A percentile compares a stretch with the other conserved stretches of the same genome.
These are phyloP conservation scores for Coecobrya sp. DNA, from an alignment of 2,888 invertebrate species.

Conservation along the genomic window DNA sequence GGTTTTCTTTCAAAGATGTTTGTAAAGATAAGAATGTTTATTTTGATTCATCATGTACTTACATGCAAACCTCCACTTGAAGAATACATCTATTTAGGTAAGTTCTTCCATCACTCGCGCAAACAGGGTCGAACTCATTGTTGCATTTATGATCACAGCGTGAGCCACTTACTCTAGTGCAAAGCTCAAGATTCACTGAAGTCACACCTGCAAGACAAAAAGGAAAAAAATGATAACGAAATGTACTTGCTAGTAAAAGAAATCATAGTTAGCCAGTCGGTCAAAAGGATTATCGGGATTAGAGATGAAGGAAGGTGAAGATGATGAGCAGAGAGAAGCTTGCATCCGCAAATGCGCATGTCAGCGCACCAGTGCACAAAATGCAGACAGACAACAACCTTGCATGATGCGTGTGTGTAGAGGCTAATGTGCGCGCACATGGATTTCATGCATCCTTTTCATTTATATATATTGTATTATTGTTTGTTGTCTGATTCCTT, in stretches of 20 bases:
- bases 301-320: neutral
- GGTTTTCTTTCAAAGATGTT: neutral
- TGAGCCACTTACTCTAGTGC: conserved; percentile 91
- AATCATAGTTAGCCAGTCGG: neutral
- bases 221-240: conserved; percentile 16
- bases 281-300: conserved; percentile 13
- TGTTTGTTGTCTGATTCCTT: conserved; percentile 15
- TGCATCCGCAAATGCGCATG: conserved; percentile 9
- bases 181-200: conserved; percentile 88
- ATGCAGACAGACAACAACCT: neutral
- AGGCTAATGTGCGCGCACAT: too few relatives aligned
- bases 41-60: conserved; percentile 83
- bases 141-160: conserved; percentile 93
- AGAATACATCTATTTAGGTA: conserved; percentile 94
- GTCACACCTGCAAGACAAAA: conserved; percentile 85
- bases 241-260: conserved; percentile 10
- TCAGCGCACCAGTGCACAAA: conserved; percentile 30
- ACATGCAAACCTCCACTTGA: conserved; percentile 93
- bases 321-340: neutral
- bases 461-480: too few relatives aligned
- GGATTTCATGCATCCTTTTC: conserved; percentile 40
- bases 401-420: conserved; percentile 19
- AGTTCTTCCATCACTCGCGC: conserved; percentile 95
- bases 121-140: conserved; percentile 95
- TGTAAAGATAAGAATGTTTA: neutral